Evolutionary conservation across 2,113 vertebrate genomes (phyloP).

Genomic region (Anhinga rufa): DNA sequence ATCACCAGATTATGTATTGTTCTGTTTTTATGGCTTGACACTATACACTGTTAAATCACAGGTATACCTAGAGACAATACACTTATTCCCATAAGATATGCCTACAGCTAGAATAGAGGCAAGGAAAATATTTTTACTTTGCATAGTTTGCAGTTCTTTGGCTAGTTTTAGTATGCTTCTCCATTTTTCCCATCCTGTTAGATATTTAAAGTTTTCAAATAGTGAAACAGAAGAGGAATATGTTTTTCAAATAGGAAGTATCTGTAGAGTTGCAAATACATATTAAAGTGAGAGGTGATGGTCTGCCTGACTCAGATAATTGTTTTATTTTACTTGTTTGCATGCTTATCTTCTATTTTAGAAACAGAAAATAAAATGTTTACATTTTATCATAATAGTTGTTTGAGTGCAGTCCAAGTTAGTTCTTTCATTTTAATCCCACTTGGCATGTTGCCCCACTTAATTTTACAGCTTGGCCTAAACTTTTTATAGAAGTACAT

Average conservation of each 20-base stretch:
- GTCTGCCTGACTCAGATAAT: not conserved
- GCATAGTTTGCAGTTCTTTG: not conserved
- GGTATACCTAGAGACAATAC: not conserved
- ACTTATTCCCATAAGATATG: not conserved
- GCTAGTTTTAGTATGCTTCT: not conserved
- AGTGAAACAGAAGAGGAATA: not conserved
- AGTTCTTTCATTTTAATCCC: not conserved
- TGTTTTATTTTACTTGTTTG: not conserved
- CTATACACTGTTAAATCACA: not conserved
- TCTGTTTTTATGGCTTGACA: not conserved
- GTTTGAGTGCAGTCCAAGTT: conserved; percentile 2
- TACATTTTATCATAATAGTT: not conserved
- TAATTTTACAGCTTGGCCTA: not conserved
- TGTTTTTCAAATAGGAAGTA: not conserved
- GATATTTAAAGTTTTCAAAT: not conserved
- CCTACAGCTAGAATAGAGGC: not conserved
- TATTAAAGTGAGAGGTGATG: not conserved
- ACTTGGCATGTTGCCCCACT: not conserved
- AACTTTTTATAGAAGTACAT: not conserved
- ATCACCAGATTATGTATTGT: not conserved
- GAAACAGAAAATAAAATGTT: conserved; percentile 7
- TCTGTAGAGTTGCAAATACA: not conserved
- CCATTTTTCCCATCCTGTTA: not conserved
- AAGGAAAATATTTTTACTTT: not conserved
- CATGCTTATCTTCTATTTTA: not conserved